Percentiles rank a stretch among this genome's conserved stretches.
Conservation (phyloP, 2,888 invertebrate species). For the Caenorhabditis drosophilae region DNA sequence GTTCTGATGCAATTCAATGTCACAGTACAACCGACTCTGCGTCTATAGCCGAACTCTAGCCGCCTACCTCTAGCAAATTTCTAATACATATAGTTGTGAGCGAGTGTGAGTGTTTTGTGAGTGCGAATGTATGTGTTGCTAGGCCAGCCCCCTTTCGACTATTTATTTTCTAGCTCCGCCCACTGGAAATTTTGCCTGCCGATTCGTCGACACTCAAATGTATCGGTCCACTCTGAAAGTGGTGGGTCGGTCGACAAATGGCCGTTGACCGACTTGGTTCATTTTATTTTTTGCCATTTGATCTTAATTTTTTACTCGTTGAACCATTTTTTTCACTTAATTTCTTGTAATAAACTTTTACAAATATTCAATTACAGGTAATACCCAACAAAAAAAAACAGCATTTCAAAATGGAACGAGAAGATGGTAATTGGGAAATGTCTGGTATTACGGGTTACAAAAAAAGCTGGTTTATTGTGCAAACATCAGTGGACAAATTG, state of each 20-base stretch:
- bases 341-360: not conserved
- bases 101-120: too few species aligned
- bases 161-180: not conserved
- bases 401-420: not conserved
- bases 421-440: slow-evolving; percentile 5
- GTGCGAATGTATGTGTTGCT: too few species aligned
- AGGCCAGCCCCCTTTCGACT: too few species aligned
- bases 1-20: slow-evolving; percentile 32
- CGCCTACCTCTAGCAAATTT: slow-evolving; percentile 4
- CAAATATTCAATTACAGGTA: not conserved
- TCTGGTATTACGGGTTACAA: slow-evolving; percentile 15
- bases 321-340: not conserved
- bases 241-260: slow-evolving; percentile 12
- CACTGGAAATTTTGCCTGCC: slow-evolving; percentile 27
- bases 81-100: too few species aligned
- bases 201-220: slow-evolving; percentile 38
- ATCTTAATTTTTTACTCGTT: not conserved
- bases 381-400: not conserved
- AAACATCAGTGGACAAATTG: slow-evolving; percentile 21
- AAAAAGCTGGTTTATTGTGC: slow-evolving; percentile 27
- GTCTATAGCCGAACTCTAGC: slow-evolving; percentile 9
- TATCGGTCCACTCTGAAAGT: slow-evolving; percentile 34
- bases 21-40: not conserved
- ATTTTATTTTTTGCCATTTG: not conserved
- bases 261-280: not conserved